A percentile compares a stretch with the other conserved stretches of the same genome.
Conservation (phyloP, 2,888 invertebrate species). For the Drosophila conformis region DNA sequence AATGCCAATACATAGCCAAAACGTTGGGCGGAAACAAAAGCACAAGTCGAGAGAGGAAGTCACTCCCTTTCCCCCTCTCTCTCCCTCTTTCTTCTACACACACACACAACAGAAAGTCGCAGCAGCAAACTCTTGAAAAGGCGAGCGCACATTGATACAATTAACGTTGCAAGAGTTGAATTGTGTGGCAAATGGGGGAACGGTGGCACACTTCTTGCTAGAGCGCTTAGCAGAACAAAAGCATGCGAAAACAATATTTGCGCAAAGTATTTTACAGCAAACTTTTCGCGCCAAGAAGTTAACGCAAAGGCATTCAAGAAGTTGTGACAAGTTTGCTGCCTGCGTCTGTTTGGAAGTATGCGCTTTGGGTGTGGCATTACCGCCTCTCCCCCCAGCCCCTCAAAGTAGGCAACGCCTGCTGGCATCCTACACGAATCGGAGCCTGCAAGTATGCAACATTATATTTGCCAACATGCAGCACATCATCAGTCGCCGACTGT, state of each 20-base stretch:
- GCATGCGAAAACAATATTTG: slow-evolving; percentile 78
- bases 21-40: slow-evolving; percentile 56
- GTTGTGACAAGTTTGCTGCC: slow-evolving; percentile 68
- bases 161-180: slow-evolving; percentile 66
- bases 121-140: slow-evolving; percentile 67
- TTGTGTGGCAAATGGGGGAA: slow-evolving; percentile 22
- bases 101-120: slow-evolving; percentile 37
- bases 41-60: slow-evolving; percentile 18
- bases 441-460: slow-evolving; percentile 55
- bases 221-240: slow-evolving; percentile 75
- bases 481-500: slow-evolving; percentile 22
- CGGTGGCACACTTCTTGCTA: slow-evolving; percentile 32
- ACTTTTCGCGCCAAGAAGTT: slow-evolving; percentile 77
- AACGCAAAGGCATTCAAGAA: slow-evolving; percentile 75
- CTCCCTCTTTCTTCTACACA: not conserved
- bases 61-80: not conserved
- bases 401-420: slow-evolving; percentile 55
- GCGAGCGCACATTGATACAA: slow-evolving; percentile 69
- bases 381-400: slow-evolving; percentile 14
- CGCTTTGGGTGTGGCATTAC: slow-evolving; percentile 19
- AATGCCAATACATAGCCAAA: slow-evolving; percentile 75
- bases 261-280: slow-evolving; percentile 74
- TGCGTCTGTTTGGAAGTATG: slow-evolving; percentile 21
- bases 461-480: slow-evolving; percentile 24
- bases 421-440: slow-evolving; percentile 10